Percentiles rank a stretch among this genome's conserved stretches.
Conservation (phyloP, 30 jellyfish, hydroid and myxozoan species). For the Aurelia aurita complex sp. Pacific region DNA sequence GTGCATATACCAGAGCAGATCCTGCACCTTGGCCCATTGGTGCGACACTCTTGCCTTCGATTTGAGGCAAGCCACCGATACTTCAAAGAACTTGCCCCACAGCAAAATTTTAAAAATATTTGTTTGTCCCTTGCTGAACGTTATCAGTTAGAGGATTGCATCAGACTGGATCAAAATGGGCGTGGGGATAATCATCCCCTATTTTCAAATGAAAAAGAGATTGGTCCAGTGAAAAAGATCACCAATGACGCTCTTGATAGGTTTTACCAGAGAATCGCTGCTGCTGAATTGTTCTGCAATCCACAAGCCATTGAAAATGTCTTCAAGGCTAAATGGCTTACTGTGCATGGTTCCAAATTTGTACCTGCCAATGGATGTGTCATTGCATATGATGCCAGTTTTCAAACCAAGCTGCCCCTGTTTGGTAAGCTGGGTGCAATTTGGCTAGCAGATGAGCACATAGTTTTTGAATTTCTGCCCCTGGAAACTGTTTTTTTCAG, state of each 20-base stretch:
- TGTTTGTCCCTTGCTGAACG: background rate
- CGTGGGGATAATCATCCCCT: slow-evolving; percentile 1
- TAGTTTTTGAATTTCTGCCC: slow-evolving; percentile 11
- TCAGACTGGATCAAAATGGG: background rate
- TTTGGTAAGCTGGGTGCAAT: slow-evolving; percentile 10
- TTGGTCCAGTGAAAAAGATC: background rate
- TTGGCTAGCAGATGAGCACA: slow-evolving; percentile 1
- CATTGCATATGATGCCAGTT: background rate
- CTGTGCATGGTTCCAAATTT: slow-evolving; percentile 11
- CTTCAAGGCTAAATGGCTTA: slow-evolving; percentile 11
- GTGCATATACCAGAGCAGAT: slow-evolving; percentile 23
- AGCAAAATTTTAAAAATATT: slow-evolving; percentile 21
- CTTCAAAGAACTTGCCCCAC: slow-evolving; percentile 20
- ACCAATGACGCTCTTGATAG: background rate
- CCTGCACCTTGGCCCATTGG: slow-evolving; percentile 14
- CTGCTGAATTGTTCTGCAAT: background rate
- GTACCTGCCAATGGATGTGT: slow-evolving; percentile 1
- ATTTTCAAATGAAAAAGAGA: slow-evolving; percentile 4
- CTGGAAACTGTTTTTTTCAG: background rate
- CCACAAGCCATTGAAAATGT: background rate
- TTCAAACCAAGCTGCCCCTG: background rate
- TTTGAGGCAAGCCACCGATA: slow-evolving; percentile 16
- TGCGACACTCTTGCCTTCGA: slow-evolving; percentile 13
- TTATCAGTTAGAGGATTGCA: background rate
- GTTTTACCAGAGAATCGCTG: background rate